These are phyloP conservation scores for Lepidochrysops patricia DNA, from an alignment of 2,888 invertebrate species.

Conservation along the genomic window DNA sequence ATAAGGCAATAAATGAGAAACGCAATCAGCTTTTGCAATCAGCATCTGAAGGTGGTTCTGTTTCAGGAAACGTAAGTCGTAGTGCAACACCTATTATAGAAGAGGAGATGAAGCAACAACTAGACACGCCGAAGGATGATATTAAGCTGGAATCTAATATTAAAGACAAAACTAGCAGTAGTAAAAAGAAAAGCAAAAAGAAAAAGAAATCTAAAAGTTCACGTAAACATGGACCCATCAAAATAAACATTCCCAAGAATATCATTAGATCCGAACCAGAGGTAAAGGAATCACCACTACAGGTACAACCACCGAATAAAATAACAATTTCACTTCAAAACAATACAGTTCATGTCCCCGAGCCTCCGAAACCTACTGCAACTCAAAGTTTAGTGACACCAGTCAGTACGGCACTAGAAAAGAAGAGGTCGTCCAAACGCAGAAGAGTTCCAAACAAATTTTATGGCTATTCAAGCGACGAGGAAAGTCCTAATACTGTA, in stretches of 20 bases:
- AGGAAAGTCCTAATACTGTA: constrained; percentile 76
- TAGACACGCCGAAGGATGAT: constrained; percentile 43
- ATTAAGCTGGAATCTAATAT: constrained; percentile 53
- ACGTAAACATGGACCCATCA: constrained; percentile 67
- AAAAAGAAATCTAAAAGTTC: constrained; percentile 70
- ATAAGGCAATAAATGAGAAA: constrained; percentile 83
- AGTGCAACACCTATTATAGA: constrained; percentile 75
- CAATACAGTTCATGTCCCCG: constrained; percentile 66
- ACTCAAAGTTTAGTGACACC: constrained; percentile 28
- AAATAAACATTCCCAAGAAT: constrained; percentile 76
- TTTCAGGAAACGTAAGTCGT: constrained; percentile 77
- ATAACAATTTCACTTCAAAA: constrained; percentile 68
- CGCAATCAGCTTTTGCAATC: constrained; percentile 78
- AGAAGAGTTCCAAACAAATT: constrained; percentile 88
- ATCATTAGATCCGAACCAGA: constrained; percentile 46
- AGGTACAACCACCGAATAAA: constrained; percentile 59
- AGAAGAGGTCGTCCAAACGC: constrained; percentile 84
- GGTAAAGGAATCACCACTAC: constrained; percentile 33
- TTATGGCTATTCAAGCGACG: constrained; percentile 91
- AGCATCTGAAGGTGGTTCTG: constrained; percentile 74
- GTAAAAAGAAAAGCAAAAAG: constrained; percentile 82
- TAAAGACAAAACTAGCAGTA: constrained; percentile 67
- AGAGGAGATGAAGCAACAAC: constrained; percentile 64
- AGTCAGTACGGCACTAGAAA: constrained; percentile 62
- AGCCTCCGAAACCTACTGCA: constrained; percentile 32